Evolutionary conservation across 1,140 invertebrate genomes (phyloP).

Genomic region (Arctopsyche grandis): DNA sequence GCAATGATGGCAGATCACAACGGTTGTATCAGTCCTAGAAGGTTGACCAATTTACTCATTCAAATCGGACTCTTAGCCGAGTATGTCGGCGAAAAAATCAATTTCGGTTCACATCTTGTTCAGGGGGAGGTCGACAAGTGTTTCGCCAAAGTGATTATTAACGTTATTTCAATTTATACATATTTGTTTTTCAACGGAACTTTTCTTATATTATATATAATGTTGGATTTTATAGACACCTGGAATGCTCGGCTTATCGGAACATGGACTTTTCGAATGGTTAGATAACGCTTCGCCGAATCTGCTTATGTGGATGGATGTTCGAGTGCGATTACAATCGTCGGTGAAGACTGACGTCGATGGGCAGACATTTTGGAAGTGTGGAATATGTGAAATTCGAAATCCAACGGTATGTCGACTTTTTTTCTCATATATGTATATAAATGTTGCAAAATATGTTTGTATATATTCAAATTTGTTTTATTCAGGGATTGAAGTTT

Average conservation of each 20-base stretch:
- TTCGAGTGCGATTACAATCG: conserved; percentile 30
- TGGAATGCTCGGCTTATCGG: conserved; percentile 52
- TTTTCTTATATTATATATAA: conserved; percentile 7
- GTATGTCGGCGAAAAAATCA: conserved; percentile 68
- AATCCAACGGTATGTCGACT: conserved; percentile 44
- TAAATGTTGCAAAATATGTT: conserved; percentile 44
- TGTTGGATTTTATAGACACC: conserved; percentile 47
- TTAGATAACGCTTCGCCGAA: conserved; percentile 35
- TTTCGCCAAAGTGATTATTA: conserved; percentile 68
- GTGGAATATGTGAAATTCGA: conserved; percentile 42
- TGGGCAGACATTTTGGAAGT: conserved; percentile 42
- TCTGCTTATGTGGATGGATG: conserved; percentile 47
- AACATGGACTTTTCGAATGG: conserved; percentile 50
- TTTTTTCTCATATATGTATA: background rate
- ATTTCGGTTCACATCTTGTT: conserved; percentile 66
- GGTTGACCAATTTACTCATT: conserved; percentile 67
- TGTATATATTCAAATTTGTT: no score
- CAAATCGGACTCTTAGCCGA: conserved; percentile 67
- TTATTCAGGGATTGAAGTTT: conserved; percentile 64
- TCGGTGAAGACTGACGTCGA: background rate
- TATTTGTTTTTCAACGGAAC: background rate
- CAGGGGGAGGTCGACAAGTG: conserved; percentile 70
- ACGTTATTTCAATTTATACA: conserved; percentile 1
- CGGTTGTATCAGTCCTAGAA: conserved; percentile 69
- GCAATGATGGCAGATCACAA: conserved; percentile 73